These are phyloP conservation scores for Porites australiensis DNA, from an alignment of 64 coral and sea anemone genomes.

Conservation along the genomic window DNA sequence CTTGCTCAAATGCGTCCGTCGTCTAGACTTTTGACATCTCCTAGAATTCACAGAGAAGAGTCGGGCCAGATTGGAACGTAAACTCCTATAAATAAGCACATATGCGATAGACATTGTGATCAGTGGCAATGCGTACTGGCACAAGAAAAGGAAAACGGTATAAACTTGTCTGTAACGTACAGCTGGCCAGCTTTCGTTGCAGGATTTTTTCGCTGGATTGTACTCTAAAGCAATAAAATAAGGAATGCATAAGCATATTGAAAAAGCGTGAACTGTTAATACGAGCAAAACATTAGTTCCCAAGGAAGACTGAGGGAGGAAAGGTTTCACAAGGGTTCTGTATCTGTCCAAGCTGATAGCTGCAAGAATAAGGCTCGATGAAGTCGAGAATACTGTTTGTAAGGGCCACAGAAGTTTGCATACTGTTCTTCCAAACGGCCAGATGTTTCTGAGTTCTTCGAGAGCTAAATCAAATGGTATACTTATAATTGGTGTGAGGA, in stretches of 20 bases:
- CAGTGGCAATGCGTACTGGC: slow-evolving; percentile 44
- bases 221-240: background rate
- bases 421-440: slow-evolving; percentile 62
- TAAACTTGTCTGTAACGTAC: slow-evolving; percentile 41
- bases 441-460: slow-evolving; percentile 48
- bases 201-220: background rate
- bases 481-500: slow-evolving; percentile 47
- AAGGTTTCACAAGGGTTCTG: slow-evolving; percentile 57
- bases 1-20: background rate
- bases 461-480: slow-evolving; percentile 75
- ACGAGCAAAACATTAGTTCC: slow-evolving; percentile 15
- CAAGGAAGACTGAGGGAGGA: slow-evolving; percentile 17
- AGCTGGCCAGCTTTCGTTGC: background rate
- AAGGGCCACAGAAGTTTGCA: slow-evolving; percentile 74
- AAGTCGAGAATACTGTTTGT: slow-evolving; percentile 50
- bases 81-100: slow-evolving; percentile 13
- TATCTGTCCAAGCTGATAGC: slow-evolving; percentile 62
- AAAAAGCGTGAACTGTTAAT: slow-evolving; percentile 3
- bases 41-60: slow-evolving; percentile 1
- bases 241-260: slow-evolving; percentile 35
- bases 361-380: slow-evolving; percentile 41
- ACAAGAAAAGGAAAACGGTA: slow-evolving; percentile 29
- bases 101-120: slow-evolving; percentile 47
- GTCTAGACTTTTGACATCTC: background rate
- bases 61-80: background rate